These are phyloP conservation scores for Neolamprologus fasciatus DNA, from an alignment of 2,113 vertebrate species.

Conservation along the genomic window DNA sequence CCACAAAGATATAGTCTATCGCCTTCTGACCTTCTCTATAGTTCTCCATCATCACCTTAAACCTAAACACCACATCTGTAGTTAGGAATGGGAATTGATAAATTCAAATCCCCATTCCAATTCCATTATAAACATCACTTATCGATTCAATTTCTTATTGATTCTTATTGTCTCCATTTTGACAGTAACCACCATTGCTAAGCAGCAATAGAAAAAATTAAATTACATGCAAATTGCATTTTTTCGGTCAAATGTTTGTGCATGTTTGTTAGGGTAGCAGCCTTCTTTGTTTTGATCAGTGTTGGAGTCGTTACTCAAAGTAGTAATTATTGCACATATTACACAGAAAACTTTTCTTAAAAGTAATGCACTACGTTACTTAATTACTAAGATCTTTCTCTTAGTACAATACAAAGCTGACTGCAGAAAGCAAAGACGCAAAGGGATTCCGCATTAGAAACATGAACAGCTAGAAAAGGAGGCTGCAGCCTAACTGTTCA, in stretches of 20 bases:
- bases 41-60: background rate
- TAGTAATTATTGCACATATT: background rate
- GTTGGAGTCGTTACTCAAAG: background rate
- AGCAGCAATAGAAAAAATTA: background rate
- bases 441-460: background rate
- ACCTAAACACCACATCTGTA: background rate
- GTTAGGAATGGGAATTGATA: background rate
- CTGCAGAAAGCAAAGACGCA: background rate
- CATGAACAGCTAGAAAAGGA: background rate
- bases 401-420: background rate
- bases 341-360: background rate
- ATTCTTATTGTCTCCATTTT: background rate
- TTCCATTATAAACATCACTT: background rate
- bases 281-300: background rate
- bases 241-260: background rate
- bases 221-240: background rate
- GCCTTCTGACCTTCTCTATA: background rate
- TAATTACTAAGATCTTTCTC: background rate
- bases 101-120: background rate
- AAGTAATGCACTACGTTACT: background rate
- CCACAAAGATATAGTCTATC: background rate
- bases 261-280: background rate
- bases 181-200: background rate
- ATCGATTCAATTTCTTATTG: background rate
- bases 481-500: background rate